Evolutionary conservation across 1,140 invertebrate species (phyloP), one percentile per base, ranked within the genome.

Genomic region (Idris sp.): DNA sequence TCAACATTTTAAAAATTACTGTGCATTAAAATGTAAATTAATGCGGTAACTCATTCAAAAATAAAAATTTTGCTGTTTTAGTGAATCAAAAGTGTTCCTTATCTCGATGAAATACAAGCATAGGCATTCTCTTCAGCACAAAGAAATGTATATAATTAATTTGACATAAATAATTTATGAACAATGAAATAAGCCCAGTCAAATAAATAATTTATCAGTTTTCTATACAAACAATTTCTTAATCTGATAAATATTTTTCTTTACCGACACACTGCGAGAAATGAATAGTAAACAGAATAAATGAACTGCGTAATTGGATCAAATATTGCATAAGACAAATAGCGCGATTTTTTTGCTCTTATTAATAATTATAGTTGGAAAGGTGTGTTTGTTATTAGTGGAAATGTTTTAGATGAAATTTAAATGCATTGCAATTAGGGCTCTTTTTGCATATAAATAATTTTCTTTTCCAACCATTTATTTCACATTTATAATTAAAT

Each of bases 81-180:
- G 2, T 40, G 36, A 11, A 4, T 11, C 30, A 33, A 4, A 11
- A 33, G 30, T 33, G 30, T 8, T 18, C 38, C 8, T 2, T 2
- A 22, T 10, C 9, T 5, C 10, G 18, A 18, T 18, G 14, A 19
- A 36, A 36, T 35, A 19, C 30, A 35, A 33, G 16, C 10, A 13
- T 10, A 5, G 22, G 16, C n/a, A n/a, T 25, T 11, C 33, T 0
- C 26, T 30, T 4, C n/a, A 16, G 14, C 16, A 7, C 7, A 33
- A 26, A 28, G 22, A 41, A 22, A 36, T 44, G 19, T 36, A n/a
- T n/a, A 36, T 36, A 59, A 59, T 59, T 43, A 7, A 43, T 25
- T 59, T 33, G 8, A 15, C 30, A 26, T 46, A 26, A 44, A 46
- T 36, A 33, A 58, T 44, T 31, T 2, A 56, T 33, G 8, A 11